Evolutionary conservation across 2,888 invertebrate species (phyloP).

Genomic region (Portevinia maculata): DNA sequence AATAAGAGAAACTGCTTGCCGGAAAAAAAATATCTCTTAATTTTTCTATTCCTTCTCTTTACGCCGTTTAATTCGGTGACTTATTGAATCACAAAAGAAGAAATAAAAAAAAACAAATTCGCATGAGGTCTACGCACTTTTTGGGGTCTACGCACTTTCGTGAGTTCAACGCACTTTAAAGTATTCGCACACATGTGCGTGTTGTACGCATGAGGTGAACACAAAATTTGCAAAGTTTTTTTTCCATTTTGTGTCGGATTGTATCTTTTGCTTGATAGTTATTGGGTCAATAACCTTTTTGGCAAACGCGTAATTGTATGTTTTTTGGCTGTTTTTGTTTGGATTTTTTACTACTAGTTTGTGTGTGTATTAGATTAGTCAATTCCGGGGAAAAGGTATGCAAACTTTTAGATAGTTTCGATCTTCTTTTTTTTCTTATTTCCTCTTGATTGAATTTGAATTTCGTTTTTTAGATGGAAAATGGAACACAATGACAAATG

Average conservation of each 20-base stretch:
- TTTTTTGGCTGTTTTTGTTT: conserved; percentile 32
- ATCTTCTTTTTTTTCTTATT: conserved; percentile 2
- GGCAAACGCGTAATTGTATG: conserved; percentile 31
- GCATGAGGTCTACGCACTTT: conserved; percentile 43
- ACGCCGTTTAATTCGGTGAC: conserved; percentile 30
- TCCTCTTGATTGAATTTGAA: neutral
- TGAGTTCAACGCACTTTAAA: conserved; percentile 66
- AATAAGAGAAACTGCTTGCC: conserved; percentile 40
- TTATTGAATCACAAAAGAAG: conserved; percentile 15
- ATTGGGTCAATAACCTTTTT: conserved; percentile 64
- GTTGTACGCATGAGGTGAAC: conserved; percentile 11
- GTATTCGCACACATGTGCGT: conserved; percentile 57
- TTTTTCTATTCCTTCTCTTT: neutral
- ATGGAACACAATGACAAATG: conserved; percentile 1
- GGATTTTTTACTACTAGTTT: conserved; percentile 17
- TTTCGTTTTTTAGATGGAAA: conserved; percentile 1
- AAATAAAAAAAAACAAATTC: conserved; percentile 1
- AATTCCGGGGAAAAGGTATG: conserved; percentile 2
- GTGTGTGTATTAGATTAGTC: conserved; percentile 19
- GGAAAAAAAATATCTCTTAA: conserved; percentile 40
- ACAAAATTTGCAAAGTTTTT: conserved; percentile 9
- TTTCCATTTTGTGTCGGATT: conserved; percentile 23
- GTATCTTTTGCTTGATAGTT: conserved; percentile 32
- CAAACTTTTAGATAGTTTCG: conserved; percentile 33
- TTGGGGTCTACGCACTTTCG: conserved; percentile 69